Evolutionary conservation across 2,888 invertebrate species (phyloP), one percentile per base, ranked within the genome.

Genomic region (Gisinianus flammeolus): DNA sequence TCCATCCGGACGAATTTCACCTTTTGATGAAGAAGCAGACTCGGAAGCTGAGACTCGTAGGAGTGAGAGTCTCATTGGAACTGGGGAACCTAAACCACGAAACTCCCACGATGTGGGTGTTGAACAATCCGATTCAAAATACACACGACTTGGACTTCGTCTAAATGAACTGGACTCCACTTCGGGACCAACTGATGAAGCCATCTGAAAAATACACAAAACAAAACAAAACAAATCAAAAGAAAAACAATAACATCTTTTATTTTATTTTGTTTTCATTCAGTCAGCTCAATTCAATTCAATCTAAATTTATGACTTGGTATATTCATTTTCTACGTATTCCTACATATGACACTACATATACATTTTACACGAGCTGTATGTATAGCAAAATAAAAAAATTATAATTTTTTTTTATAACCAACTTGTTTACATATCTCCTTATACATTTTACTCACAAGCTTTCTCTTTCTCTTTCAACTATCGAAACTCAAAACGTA

Each of bases 61-160:
- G 44, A 73, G 22, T 44, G 76, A 76, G 31, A 72, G 66, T 52
- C 76, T 52, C 67, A 74, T 69, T 64, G 66, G 67, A 54, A 73
- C 26, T 30, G 74, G 75, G 24, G 77, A 54, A 33, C 58, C 72
- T 62, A 44, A 69, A 44, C 76, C 81, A 16, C 80, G 62, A 78
- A 84, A 84, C 68, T 83, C 82, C 84, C 84, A 84, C 19, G 84
- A 84, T 30, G 84, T 84, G 22, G 82, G 82, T 72, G 79, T 81
- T n/a, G 83, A 81, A 66, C 79, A 83, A 22, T 69, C 85, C 6
- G 85, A 83, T 66, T 85, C 85, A 74, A 85, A 85, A 64, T 82
- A 82, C 5, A 84, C 79, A 67, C 83, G 81, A 68, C 84, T 85
- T 44, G n/a, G 66, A 66, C 64, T 74, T 30, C 74, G 24, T 35